A percentile compares a stretch with the other conserved stretches of the same genome.
Conservation (phyloP, 2,113 vertebrate species). For the Chloropsis cyanopogon region DNA sequence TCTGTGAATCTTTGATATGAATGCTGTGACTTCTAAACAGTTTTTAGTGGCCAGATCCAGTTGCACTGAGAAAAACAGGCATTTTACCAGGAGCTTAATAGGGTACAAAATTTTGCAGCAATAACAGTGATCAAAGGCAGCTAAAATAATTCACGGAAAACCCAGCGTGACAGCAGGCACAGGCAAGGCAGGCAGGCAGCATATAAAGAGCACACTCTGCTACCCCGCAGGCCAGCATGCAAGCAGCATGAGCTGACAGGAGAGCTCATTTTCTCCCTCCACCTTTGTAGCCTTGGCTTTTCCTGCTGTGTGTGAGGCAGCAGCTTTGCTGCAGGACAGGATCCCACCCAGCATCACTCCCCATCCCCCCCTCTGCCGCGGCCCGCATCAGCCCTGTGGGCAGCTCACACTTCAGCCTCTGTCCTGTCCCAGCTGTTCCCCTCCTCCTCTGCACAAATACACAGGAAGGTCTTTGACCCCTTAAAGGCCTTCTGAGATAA, state of each 20-base stretch:
- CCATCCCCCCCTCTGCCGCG: no score
- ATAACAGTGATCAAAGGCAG: not conserved
- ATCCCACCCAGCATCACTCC: not conserved
- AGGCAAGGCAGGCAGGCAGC: not conserved
- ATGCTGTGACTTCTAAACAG: not conserved
- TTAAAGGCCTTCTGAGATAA: not conserved
- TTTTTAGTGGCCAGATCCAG: not conserved
- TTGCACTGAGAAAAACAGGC: not conserved
- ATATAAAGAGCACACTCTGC: not conserved
- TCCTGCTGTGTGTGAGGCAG: not conserved
- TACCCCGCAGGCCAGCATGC: not conserved
- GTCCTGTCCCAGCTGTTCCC: not conserved
- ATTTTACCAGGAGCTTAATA: not conserved
- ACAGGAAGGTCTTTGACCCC: not conserved
- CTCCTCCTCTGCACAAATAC: not conserved
- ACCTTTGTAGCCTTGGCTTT: not conserved
- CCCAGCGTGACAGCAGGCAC: not conserved
- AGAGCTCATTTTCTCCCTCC: not conserved
- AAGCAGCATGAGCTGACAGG: not conserved
- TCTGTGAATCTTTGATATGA: not conserved
- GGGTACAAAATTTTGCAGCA: not conserved
- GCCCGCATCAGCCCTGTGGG: not conserved
- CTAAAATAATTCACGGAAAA: not conserved
- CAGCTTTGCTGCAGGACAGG: not conserved
- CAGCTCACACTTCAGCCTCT: not conserved